Evolutionary conservation across 2,113 vertebrate species (phyloP).

Genomic region (human (Homo sapiens)): DNA sequence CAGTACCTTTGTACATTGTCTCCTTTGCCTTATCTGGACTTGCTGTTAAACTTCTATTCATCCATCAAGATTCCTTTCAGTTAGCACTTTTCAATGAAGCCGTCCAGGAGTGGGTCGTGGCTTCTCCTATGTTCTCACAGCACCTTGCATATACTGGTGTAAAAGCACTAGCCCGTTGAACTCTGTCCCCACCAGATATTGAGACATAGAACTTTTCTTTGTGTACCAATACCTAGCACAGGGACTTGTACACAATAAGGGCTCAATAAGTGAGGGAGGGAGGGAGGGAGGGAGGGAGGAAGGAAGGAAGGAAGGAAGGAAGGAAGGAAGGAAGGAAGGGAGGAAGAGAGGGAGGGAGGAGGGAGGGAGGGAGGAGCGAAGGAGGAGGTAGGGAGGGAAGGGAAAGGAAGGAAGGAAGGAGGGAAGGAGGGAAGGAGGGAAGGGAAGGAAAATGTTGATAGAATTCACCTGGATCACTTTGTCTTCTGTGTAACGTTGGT

Average conservation of each 20-base stretch:
- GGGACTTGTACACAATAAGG: neutral
- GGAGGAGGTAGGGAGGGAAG: too few species aligned
- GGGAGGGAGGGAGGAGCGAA: too few species aligned
- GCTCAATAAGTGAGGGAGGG: neutral
- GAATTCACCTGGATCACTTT: neutral
- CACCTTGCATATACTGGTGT: neutral
- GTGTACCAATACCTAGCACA: neutral
- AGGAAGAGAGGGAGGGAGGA: too few species aligned
- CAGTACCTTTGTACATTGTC: conserved; percentile 25
- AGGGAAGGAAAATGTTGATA: neutral
- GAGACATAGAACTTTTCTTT: neutral
- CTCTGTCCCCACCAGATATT: neutral
- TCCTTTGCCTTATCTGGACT: neutral
- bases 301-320: neutral
- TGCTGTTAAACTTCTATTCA: neutral
- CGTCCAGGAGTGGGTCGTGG: neutral
- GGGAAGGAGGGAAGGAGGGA: too few species aligned
- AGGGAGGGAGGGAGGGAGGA: fast-evolving
- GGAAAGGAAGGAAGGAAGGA: too few species aligned
- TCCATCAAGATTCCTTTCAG: neutral
- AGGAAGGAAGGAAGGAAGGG: too few species aligned
- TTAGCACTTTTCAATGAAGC: neutral
- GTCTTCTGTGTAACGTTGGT: neutral
- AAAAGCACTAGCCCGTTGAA: neutral
- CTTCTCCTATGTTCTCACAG: neutral